phyloP scores from a whole-genome alignment of 2,113 vertebrate genomes.

The Engraulis encrasicolus region DNA sequence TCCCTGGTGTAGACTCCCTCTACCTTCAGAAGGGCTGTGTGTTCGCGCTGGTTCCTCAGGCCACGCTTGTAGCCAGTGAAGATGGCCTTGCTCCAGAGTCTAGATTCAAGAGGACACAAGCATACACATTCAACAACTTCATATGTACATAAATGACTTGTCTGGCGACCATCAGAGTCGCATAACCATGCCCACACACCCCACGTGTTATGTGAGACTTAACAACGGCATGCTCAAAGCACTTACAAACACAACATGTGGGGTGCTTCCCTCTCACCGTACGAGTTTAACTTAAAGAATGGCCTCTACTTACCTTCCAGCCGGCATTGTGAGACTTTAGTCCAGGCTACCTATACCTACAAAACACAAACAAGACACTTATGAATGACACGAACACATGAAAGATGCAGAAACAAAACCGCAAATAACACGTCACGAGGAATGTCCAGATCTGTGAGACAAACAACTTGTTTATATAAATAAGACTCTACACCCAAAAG shows the following conservation, averaged over 20 bases:
- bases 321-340: slow-evolving; percentile 78
- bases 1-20: slow-evolving; percentile 92
- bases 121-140: background rate
- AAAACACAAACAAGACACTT: slow-evolving; percentile 35
- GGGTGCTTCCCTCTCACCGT: background rate
- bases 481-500: background rate
- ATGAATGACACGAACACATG: too few species aligned
- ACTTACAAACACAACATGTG: background rate
- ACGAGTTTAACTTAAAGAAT: background rate
- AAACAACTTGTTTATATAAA: too few species aligned
- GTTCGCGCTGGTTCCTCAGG: slow-evolving; percentile 95
- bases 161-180: background rate
- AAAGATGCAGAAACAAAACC: too few species aligned
- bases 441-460: too few species aligned
- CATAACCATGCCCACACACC: background rate
- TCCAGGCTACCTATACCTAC: slow-evolving; percentile 79
- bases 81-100: slow-evolving; percentile 96
- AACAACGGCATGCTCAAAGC: background rate
- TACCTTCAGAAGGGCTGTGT: slow-evolving; percentile 94
- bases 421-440: too few species aligned
- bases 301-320: slow-evolving; percentile 84
- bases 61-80: slow-evolving; percentile 98
- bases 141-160: background rate
- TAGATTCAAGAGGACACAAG: slow-evolving; percentile 53
- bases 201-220: background rate